Evolutionary conservation across 2,888 invertebrate genomes (phyloP).

Genomic region (Drosophila cognata): DNA sequence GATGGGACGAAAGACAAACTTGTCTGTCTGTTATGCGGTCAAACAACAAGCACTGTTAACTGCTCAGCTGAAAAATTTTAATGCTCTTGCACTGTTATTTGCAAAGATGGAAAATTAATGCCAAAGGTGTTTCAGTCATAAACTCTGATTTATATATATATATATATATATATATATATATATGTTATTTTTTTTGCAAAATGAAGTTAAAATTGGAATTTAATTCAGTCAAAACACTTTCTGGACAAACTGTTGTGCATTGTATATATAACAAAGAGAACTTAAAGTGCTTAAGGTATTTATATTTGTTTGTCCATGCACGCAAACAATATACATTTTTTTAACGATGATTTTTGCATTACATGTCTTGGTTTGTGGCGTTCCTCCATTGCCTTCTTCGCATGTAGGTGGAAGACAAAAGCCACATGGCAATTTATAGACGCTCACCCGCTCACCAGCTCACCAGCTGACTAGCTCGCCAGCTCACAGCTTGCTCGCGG

Average conservation of each 20-base stretch:
- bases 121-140: neutral
- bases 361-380: slow-evolving; percentile 18
- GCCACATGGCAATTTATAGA: slow-evolving; percentile 53
- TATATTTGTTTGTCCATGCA: neutral
- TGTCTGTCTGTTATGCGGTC: slow-evolving; percentile 4
- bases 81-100: slow-evolving; percentile 6
- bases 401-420: slow-evolving; percentile 38
- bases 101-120: neutral
- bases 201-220: neutral
- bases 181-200: neutral
- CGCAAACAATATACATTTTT: neutral
- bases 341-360: slow-evolving; percentile 1
- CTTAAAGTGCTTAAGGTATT: neutral
- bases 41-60: slow-evolving; percentile 22
- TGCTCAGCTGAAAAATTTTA: slow-evolving; percentile 5
- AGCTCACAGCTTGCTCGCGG: slow-evolving; percentile 3
- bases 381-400: slow-evolving; percentile 13
- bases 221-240: neutral
- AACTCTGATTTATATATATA: neutral
- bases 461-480: too few species aligned
- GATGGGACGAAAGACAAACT: slow-evolving; percentile 22
- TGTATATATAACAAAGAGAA: neutral
- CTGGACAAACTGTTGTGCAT: neutral
- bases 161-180: neutral
- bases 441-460: slow-evolving; percentile 33